Evolutionary conservation across 2,888 invertebrate genomes (phyloP), one percentile per base, ranked within the genome.

Genomic region (Drosophila merina): DNA sequence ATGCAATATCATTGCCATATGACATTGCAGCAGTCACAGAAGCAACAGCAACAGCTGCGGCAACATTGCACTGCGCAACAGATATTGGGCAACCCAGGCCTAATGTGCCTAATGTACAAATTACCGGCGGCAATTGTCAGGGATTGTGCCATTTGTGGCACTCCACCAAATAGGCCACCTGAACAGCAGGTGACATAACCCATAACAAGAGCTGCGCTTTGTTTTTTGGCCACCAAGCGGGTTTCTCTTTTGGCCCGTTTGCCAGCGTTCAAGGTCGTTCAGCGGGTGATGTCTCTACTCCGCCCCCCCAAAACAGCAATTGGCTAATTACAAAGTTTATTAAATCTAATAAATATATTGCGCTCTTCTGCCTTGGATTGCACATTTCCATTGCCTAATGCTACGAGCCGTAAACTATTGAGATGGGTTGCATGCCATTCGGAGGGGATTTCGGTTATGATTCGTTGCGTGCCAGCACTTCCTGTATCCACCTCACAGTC

Each of bases 401-500:
- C 70, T 78, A 72, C 64, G 67, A 51, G 72, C 63, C 69, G 77
- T 83, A 77, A 70, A 76, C 79, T 87, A 84, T 79, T 84, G 84
- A 87, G 84, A 84, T 87, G 59, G 66, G 70, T 77, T 57, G 57
- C 64, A 56, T 64, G 36, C 52, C 28, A 47, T 57, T 48, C 12
- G 26, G 51, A 42, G 44, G 57, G 38, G 57, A 52, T n/a, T 40
- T 38, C 49, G 40, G 45, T 68, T 89, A 87, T 30, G 69, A 60
- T 50, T 75, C 77, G 54, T 89, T 89, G 62, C 76, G 88, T 4
- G 77, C 60, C 47, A 94, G 93, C 57, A 94, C 92, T 14, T 93
- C 93, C 74, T 93, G 92, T 62, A 96, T 95, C 96, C 96, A 96
- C 70, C 93, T 92, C 26, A 94, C 92, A 4, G 95, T 95, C 79